Conservation (phyloP, 2,888 invertebrate species). For the Elmis aenea region DNA sequence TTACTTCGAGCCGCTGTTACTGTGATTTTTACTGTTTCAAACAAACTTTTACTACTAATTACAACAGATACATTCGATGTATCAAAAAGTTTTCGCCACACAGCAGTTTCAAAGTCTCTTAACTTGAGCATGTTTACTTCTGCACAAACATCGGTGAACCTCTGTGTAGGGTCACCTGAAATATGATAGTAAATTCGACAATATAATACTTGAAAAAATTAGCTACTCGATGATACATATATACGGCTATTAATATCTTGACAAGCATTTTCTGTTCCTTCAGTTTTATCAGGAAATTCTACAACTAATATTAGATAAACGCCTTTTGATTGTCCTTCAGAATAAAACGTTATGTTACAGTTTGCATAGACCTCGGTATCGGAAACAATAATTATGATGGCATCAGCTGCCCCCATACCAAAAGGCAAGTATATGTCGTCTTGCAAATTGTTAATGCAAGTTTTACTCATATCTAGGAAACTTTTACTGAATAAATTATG, state of each 20-base stretch:
- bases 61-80: conserved; percentile 1
- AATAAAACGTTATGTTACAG: conserved; percentile 14
- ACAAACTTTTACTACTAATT: conserved; percentile 3
- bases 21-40: conserved; percentile 19
- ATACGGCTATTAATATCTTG: conserved; percentile 4
- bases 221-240: too few relatives aligned
- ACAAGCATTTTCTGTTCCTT: conserved; percentile 10
- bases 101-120: not conserved
- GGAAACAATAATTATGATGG: conserved; percentile 14
- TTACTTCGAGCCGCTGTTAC: conserved; percentile 23
- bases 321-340: conserved; percentile 9
- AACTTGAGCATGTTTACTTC: not conserved
- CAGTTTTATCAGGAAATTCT: conserved; percentile 14
- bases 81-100: not conserved
- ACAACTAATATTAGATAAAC: conserved; percentile 15
- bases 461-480: conserved; percentile 22
- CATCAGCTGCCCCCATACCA: conserved; percentile 23
- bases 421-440: conserved; percentile 18
- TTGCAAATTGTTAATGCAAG: conserved; percentile 21
- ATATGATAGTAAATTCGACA: too few relatives aligned
- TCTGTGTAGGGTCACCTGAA: too few relatives aligned
- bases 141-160: conserved; percentile 3
- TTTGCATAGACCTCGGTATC: conserved; percentile 10
- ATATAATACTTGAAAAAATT: too few relatives aligned
- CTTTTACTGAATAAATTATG: not conserved